Evolutionary conservation across 1,140 invertebrate genomes (phyloP).

Genomic region (Drosophila kurseongensis): DNA sequence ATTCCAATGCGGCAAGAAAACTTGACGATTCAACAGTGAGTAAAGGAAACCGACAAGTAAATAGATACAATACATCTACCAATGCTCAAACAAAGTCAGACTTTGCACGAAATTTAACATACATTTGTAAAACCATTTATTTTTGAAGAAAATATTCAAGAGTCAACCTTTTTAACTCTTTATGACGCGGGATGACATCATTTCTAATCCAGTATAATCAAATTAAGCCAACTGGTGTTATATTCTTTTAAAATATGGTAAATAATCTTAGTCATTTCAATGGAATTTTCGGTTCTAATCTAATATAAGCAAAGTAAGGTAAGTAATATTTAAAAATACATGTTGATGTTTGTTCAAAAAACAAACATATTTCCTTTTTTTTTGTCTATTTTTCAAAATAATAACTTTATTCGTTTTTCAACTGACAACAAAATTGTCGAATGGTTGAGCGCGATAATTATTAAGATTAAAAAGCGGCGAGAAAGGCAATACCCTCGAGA

Average conservation of each 20-base stretch:
- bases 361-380: no score
- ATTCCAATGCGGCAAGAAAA: slow-evolving; percentile 12
- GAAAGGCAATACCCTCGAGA: neutral
- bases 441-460: neutral
- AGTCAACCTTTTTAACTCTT: neutral
- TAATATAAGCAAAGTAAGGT: neutral
- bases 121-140: neutral
- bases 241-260: neutral
- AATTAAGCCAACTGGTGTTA: neutral
- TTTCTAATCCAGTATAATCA: neutral
- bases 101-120: neutral
- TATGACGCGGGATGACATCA: neutral
- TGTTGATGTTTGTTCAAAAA: no score
- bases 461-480: neutral
- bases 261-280: neutral
- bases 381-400: no score
- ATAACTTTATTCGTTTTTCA: no score
- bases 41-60: slow-evolving; percentile 13
- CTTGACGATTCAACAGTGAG: neutral
- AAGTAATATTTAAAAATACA: no score
- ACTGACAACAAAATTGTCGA: neutral
- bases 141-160: neutral
- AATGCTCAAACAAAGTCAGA: neutral
- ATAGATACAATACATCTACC: slow-evolving; percentile 8
- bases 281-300: no score